Conservation (phyloP, 1,140 invertebrate species). For the Orius insidiosus region DNA sequence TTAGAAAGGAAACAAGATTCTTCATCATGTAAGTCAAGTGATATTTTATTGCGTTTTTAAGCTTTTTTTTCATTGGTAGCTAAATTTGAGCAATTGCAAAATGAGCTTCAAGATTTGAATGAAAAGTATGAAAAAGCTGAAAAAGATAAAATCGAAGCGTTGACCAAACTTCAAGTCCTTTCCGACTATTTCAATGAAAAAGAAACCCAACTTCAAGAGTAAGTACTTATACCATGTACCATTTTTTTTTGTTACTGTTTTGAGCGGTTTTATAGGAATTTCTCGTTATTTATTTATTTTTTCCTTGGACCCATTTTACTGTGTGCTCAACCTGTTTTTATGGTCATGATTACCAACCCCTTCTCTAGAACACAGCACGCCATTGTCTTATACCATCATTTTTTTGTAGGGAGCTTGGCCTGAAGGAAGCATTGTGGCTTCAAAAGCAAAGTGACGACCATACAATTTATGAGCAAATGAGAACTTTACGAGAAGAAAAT, state of each 20-base stretch:
- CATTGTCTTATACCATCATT: no score
- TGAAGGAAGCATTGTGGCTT: constrained; percentile 65
- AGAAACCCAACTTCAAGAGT: constrained; percentile 70
- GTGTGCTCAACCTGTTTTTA: no score
- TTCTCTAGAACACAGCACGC: no score
- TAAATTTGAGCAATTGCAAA: constrained; percentile 27
- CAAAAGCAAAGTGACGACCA: constrained; percentile 67
- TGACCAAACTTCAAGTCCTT: constrained; percentile 66
- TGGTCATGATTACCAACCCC: no score
- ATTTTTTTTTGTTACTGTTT: constrained; percentile 15
- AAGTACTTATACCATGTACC: constrained; percentile 24
- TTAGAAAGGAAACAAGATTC: constrained; percentile 7
- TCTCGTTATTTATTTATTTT: no score
- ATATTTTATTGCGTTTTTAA: no score
- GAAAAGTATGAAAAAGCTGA: constrained; percentile 51
- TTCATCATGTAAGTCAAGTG: no score
- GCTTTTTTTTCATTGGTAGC: constrained; percentile 23
- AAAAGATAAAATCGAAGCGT: constrained; percentile 59
- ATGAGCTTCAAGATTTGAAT: constrained; percentile 34
- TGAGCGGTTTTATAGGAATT: no score
- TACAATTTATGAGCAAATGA: constrained; percentile 57
- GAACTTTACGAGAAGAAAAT: constrained; percentile 58
- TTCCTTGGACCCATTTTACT: no score
- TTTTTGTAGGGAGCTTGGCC: constrained; percentile 48
- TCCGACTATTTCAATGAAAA: constrained; percentile 78